A percentile compares a stretch with the other conserved stretches of the same genome.
These are phyloP conservation scores for Amphiprion clarkii DNA, from an alignment of 2,797 vertebrate genomes.

Conservation along the genomic window DNA sequence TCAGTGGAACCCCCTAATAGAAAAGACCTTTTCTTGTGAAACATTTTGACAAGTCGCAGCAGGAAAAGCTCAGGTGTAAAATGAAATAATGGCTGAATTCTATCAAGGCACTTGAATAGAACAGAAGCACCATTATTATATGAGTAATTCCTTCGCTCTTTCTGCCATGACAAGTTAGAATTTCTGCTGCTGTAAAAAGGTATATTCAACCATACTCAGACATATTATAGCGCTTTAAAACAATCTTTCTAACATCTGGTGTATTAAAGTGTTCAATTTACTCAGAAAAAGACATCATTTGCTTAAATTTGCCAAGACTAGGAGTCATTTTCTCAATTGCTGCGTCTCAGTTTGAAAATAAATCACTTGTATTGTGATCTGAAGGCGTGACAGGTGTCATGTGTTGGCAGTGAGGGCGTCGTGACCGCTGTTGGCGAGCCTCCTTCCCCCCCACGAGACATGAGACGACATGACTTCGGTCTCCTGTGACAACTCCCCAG, in stretches of 20 bases:
- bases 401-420: conserved; percentile 14
- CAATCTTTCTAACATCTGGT: neutral
- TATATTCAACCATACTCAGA: neutral
- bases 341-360: neutral
- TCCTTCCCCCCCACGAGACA: conserved; percentile 1
- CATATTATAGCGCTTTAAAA: too few relatives aligned
- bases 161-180: neutral
- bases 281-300: neutral
- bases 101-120: conserved; percentile 1
- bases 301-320: neutral
- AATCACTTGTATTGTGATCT: neutral
- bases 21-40: neutral
- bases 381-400: neutral
- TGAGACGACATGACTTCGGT: conserved; percentile 37
- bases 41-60: conserved; percentile 6
- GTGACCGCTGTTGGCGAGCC: neutral
- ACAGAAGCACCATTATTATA: neutral
- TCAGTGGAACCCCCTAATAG: neutral
- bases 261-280: neutral
- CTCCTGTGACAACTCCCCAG: conserved; percentile 47
- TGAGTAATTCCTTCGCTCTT: neutral
- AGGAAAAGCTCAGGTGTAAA: conserved; percentile 15
- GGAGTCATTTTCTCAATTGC: neutral
- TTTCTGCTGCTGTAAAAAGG: neutral
- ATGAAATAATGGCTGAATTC: conserved; percentile 10